Evolutionary conservation across 2,888 invertebrate genomes (phyloP).

Genomic region (Tenthredo mesomela): DNA sequence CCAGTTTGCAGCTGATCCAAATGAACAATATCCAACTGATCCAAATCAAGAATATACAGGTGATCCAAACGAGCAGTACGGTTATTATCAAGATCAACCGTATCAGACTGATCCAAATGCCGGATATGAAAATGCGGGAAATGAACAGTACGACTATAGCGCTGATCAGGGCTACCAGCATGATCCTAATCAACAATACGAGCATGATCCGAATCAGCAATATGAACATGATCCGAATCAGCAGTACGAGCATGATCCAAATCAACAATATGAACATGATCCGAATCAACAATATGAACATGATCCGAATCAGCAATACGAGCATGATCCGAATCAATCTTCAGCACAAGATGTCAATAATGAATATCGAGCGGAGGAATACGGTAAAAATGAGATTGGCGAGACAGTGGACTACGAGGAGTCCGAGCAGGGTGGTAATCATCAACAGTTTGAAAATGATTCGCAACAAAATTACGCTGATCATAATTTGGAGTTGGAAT

Average conservation of each 20-base stretch:
- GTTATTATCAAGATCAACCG: constrained; percentile 53
- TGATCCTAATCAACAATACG: constrained; percentile 53
- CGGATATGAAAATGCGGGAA: constrained; percentile 50
- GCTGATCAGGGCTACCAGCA: constrained; percentile 48
- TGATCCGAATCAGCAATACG: constrained; percentile 37
- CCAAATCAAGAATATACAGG: constrained; percentile 43
- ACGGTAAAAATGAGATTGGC: not conserved
- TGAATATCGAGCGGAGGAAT: constrained; percentile 51
- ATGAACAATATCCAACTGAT: constrained; percentile 52
- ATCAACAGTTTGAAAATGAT: constrained; percentile 20
- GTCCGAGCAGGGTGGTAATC: not conserved
- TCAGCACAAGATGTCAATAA: constrained; percentile 56
- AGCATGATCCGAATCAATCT: constrained; percentile 33
- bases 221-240: constrained; percentile 36
- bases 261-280: constrained; percentile 26
- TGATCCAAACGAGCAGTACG: constrained; percentile 54
- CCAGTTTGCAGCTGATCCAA: constrained; percentile 54
- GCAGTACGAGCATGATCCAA: constrained; percentile 46
- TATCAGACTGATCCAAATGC: constrained; percentile 30
- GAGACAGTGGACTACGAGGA: constrained; percentile 11
- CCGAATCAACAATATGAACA: constrained; percentile 56
- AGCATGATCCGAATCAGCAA: constrained; percentile 55
- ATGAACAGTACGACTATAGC: constrained; percentile 58
- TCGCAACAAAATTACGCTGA: not conserved
- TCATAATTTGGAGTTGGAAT: not conserved